Evolutionary conservation across 2,113 vertebrate genomes (phyloP).

Genomic region (Terrapene triunguis): DNA sequence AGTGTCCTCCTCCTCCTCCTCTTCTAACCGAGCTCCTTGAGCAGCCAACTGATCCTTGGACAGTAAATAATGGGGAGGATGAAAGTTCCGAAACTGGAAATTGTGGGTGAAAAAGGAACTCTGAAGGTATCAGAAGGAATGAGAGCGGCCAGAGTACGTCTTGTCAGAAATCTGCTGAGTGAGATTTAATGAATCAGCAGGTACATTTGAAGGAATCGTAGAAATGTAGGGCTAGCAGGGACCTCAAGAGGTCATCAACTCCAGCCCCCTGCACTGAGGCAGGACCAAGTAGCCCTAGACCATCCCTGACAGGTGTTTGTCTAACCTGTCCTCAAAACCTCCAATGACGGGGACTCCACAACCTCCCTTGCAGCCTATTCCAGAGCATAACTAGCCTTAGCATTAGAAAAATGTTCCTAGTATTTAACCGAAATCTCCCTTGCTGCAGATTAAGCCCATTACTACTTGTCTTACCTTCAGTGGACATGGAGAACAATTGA

Average conservation of each 20-base stretch:
- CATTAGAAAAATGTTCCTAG: background rate
- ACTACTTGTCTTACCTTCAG: no score
- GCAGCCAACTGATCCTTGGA: background rate
- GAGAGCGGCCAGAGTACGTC: background rate
- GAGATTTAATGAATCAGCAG: background rate
- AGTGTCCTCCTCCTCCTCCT: background rate
- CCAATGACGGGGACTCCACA: background rate
- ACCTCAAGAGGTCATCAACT: background rate
- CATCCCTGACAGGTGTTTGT: background rate
- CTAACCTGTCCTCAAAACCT: background rate
- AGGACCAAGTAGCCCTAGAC: background rate
- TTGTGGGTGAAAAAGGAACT: background rate
- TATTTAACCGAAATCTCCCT: background rate
- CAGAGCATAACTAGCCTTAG: background rate
- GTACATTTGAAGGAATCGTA: background rate
- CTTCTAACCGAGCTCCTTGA: rapidly evolving
- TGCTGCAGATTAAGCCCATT: background rate
- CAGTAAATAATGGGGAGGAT: rapidly evolving
- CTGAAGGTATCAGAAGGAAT: background rate
- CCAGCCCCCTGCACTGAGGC: background rate
- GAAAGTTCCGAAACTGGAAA: background rate
- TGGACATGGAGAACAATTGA: no score
- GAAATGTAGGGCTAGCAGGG: background rate
- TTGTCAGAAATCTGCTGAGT: background rate
- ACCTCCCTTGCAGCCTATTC: background rate